Evolutionary conservation across 23 tunicate species (phyloP).

Genomic region (Clavelina lepadiformis): DNA sequence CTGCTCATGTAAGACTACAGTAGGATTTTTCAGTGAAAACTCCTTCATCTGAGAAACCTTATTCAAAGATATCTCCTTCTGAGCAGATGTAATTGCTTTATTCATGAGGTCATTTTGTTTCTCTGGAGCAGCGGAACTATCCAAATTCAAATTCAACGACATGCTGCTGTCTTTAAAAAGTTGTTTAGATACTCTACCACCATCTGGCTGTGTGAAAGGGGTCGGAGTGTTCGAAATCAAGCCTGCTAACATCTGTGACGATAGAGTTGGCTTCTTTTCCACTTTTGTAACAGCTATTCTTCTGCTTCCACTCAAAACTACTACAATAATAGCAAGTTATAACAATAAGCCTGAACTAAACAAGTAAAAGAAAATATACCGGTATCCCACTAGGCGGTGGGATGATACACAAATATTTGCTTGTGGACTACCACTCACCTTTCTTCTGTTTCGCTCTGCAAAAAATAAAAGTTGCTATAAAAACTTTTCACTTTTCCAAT

Average conservation of each 20-base stretch:
- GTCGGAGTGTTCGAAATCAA: background rate
- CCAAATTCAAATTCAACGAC: conserved; percentile 25
- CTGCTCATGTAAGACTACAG: too few species aligned
- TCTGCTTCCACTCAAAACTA: conserved; percentile 10
- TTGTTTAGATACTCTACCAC: conserved; percentile 13
- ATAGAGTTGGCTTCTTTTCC: background rate
- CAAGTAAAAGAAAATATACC: too few species aligned
- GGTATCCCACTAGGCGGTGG: too few species aligned
- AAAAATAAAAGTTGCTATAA: conserved; percentile 9
- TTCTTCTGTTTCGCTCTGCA: conserved; percentile 66
- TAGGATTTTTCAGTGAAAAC: too few species aligned
- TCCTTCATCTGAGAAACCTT: too few species aligned
- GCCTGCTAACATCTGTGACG: background rate
- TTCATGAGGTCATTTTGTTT: conserved; percentile 23
- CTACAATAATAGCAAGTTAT: too few species aligned
- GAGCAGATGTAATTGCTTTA: conserved; percentile 25
- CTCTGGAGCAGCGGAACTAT: conserved; percentile 1
- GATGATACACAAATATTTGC: too few species aligned
- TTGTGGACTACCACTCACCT: conserved; percentile 40
- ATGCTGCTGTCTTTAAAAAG: conserved; percentile 15
- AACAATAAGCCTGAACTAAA: too few species aligned
- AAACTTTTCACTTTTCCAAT: background rate
- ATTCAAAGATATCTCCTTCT: conserved; percentile 13
- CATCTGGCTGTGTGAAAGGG: background rate
- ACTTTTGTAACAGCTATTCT: conserved; percentile 4